Conservation (phyloP, 2,113 vertebrate species). For the Myiozetetes cayanensis region DNA sequence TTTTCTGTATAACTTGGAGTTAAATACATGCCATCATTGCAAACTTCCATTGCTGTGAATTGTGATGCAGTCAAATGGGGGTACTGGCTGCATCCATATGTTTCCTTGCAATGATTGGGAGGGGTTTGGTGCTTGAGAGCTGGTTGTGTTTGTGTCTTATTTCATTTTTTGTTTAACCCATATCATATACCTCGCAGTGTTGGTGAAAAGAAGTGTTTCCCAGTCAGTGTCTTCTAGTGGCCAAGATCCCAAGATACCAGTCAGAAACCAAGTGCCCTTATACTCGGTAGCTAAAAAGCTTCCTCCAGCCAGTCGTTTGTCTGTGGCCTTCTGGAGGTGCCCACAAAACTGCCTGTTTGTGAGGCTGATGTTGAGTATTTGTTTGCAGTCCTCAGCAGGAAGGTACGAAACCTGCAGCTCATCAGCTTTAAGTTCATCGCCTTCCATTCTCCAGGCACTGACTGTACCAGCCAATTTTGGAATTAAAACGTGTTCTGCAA, state of each 20-base stretch:
- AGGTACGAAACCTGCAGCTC: constrained; percentile 57
- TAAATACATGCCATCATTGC: background rate
- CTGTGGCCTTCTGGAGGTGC: background rate
- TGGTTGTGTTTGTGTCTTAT: background rate
- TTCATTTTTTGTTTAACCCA: constrained; percentile 78
- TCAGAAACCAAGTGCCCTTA: constrained; percentile 83
- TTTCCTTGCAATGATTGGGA: background rate
- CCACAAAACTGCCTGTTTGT: constrained; percentile 89
- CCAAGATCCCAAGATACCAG: constrained; percentile 76
- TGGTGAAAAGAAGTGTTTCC: constrained; percentile 76
- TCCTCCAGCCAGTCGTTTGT: constrained; percentile 63
- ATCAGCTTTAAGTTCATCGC: background rate
- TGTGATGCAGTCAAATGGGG: background rate
- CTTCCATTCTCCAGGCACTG: constrained; percentile 29
- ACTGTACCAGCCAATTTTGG: constrained; percentile 62
- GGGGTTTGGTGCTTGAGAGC: background rate
- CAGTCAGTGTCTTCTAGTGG: background rate
- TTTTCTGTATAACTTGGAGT: background rate
- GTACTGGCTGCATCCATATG: background rate
- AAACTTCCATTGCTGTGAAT: background rate
- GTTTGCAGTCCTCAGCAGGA: constrained; percentile 73
- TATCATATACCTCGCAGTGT: constrained; percentile 80
- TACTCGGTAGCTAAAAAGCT: constrained; percentile 75
- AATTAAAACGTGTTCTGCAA: constrained; percentile 84
- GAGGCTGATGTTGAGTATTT: constrained; percentile 71